phyloP scores from a whole-genome alignment of 2,888 invertebrate species.

The Spisula solida region DNA sequence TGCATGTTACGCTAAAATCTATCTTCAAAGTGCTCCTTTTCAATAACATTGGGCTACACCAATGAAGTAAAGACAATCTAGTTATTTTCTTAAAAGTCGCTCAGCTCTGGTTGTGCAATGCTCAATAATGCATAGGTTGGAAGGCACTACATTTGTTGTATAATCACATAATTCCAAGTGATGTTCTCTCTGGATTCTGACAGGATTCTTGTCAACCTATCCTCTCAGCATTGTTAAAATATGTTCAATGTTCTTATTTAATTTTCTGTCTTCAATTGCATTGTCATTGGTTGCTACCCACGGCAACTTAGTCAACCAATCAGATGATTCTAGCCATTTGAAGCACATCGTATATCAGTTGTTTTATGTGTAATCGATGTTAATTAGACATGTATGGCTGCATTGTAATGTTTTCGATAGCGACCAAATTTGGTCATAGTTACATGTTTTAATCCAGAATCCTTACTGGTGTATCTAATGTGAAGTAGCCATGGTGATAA shows the following conservation, averaged over 20 bases:
- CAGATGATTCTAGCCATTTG: slow-evolving; percentile 19
- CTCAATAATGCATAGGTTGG: slow-evolving; percentile 35
- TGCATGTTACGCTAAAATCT: background rate
- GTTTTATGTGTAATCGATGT: slow-evolving; percentile 47
- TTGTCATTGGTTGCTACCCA: slow-evolving; percentile 21
- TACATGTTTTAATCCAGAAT: slow-evolving; percentile 1
- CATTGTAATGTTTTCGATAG: slow-evolving; percentile 11
- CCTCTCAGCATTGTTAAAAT: slow-evolving; percentile 34
- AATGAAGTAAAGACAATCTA: background rate
- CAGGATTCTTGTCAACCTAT: slow-evolving; percentile 24
- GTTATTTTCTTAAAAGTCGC: background rate
- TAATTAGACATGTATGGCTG: slow-evolving; percentile 35
- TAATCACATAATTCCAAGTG: background rate
- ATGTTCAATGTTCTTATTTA: slow-evolving; percentile 30
- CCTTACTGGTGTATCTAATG: background rate
- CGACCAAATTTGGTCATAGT: slow-evolving; percentile 34
- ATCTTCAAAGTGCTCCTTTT: background rate
- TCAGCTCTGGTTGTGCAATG: background rate
- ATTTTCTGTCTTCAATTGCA: background rate
- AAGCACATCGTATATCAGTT: slow-evolving; percentile 45
- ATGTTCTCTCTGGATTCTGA: background rate
- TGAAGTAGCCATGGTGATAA: background rate
- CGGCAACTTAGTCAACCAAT: slow-evolving; percentile 21
- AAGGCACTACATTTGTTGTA: background rate
- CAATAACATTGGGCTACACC: background rate